Conservation (phyloP, 1,140 invertebrate species). For the Orchesella cincta region DNA sequence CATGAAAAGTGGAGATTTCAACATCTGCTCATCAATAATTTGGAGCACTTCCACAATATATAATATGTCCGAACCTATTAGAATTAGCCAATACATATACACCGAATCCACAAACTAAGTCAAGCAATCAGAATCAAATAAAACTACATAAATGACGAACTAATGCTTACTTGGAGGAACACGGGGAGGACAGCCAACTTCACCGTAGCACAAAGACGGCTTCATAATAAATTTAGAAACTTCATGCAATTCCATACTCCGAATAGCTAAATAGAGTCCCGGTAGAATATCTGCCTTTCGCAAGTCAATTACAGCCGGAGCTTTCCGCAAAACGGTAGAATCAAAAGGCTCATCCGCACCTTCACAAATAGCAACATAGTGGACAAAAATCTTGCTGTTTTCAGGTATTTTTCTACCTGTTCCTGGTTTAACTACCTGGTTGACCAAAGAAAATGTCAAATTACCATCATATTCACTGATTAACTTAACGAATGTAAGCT, state of each 20-base stretch:
- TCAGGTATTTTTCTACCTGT: background rate
- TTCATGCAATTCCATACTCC: constrained; percentile 12
- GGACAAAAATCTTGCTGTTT: constrained; percentile 14
- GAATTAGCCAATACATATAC: background rate
- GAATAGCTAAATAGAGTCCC: background rate
- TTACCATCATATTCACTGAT: background rate
- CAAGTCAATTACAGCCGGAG: background rate
- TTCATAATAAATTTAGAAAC: background rate
- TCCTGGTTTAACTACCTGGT: background rate
- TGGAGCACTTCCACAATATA: constrained; percentile 6
- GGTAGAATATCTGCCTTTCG: background rate
- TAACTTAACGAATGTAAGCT: no score
- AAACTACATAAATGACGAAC: background rate
- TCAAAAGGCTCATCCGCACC: constrained; percentile 16
- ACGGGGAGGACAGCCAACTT: background rate
- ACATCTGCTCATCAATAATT: background rate
- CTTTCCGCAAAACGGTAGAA: background rate
- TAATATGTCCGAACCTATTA: background rate
- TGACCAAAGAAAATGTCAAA: no score
- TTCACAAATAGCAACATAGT: background rate
- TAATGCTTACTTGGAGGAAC: background rate
- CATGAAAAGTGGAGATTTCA: constrained; percentile 1
- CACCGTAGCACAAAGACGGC: background rate
- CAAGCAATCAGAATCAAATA: background rate
- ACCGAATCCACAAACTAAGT: background rate